Base-by-base conservation (phyloP, 2,113 vertebrate genomes). In the Ammospiza nelsoni region DNA sequence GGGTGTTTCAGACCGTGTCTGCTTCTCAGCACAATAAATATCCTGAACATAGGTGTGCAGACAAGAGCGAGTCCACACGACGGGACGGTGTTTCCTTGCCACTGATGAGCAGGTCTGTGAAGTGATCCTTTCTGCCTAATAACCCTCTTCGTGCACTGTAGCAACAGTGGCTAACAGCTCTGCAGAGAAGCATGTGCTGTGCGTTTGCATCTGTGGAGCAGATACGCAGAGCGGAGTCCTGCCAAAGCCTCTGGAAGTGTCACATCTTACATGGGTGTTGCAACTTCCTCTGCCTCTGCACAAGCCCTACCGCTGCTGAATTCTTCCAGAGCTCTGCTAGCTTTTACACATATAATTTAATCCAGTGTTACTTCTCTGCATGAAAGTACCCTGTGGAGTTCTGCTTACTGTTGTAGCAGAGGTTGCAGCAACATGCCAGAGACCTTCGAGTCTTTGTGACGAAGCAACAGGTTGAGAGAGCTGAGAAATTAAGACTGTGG, bases 161-260 rank as follows among this genome's bases (percentile, higher is more conserved):
- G 65, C 88, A 92, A 35, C 92, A 39, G 94, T 52, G 88, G 90
- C 85, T 86, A 90, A 71, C 85, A 94, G 85, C 57, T 95, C 85
- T 18, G 3, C 35, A 35, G 79, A 74, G 72, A 77, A 91, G 75
- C 87, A 77, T 62, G 92, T 93, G 94, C 84, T 86, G 59, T 21
- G 57, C 72, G 7, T 93, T 95, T 88, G 82, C 90, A 66, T 92
- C 90, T 95, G 87, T 65, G 85, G 7, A 76, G 68, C 94, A 95
- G 92, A 93, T 71, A 93, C 1, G 3, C 74, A 4, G 66, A 94
- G 48, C 7, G 0, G 71, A 85, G 82, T 77, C 79, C 88, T 94
- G 93, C 93, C 96, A 96, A 95, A 95, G 91, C 72, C 96, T 93
- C 93, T 97, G 92, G 72, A 95, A 94, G 66, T 89, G 94, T 96